Percentiles rank a stretch among this genome's conserved stretches.
These are phyloP conservation scores for Buceros bicornis DNA, from an alignment of 2,797 vertebrate species.

Conservation along the genomic window DNA sequence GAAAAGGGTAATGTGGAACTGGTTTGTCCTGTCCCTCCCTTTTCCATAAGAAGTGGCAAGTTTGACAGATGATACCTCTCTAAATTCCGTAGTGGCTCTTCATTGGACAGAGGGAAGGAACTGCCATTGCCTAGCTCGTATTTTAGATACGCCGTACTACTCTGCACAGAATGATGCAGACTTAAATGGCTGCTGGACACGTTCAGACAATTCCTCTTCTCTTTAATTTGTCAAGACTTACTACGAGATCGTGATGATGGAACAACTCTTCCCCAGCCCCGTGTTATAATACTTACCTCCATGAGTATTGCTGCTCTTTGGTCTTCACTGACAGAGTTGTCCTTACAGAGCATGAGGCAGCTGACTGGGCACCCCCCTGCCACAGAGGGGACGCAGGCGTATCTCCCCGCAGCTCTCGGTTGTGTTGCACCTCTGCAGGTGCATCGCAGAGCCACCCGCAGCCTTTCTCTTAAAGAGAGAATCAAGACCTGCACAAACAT, in stretches of 20 bases:
- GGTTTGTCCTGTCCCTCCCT: background rate
- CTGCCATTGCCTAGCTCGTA: background rate
- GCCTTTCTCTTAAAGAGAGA: background rate
- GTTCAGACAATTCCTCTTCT: background rate
- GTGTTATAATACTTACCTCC: background rate
- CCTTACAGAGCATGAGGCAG: background rate
- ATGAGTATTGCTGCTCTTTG: background rate
- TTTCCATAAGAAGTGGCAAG: background rate
- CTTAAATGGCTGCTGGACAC: background rate
- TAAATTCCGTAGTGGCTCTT: background rate
- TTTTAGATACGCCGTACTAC: background rate
- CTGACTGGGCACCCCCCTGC: background rate
- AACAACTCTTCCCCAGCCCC: background rate
- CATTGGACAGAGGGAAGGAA: background rate
- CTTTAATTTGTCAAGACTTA: background rate
- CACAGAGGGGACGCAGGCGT: background rate
- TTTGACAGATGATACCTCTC: background rate
- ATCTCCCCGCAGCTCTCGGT: background rate
- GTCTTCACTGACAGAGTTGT: background rate
- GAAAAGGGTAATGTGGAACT: background rate
- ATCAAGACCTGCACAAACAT: rapidly evolving
- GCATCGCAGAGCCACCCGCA: background rate
- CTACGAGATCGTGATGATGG: background rate
- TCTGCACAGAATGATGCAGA: background rate
- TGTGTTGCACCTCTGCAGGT: background rate